phyloP scores from a whole-genome alignment of 2,888 invertebrate species.

The Alloscopus bannaensis region DNA sequence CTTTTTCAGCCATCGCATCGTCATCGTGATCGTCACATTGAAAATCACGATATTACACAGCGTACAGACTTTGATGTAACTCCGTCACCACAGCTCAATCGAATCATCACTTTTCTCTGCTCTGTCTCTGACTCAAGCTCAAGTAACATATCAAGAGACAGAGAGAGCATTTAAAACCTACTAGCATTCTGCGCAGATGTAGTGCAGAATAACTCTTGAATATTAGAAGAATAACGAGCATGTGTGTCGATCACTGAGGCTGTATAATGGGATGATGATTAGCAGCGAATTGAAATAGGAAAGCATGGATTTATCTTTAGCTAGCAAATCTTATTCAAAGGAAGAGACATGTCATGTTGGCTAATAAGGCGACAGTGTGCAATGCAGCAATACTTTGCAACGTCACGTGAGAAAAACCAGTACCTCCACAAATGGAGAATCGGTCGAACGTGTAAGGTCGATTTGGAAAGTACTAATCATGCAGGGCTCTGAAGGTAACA shows the following conservation, averaged over 20 bases:
- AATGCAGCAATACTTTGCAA: neutral
- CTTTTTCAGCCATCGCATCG: constrained; percentile 31
- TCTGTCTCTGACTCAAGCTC: too few species aligned
- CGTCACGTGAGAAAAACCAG: constrained; percentile 18
- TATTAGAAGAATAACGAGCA: too few species aligned
- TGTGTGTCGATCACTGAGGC: too few species aligned
- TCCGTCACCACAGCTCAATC: neutral
- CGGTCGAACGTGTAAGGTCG: constrained; percentile 40
- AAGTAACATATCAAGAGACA: too few species aligned
- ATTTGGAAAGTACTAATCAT: constrained; percentile 38
- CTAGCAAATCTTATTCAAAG: too few species aligned
- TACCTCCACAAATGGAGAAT: constrained; percentile 33
- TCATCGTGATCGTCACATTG: constrained; percentile 27
- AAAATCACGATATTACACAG: too few species aligned
- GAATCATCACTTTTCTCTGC: neutral
- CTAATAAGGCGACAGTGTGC: constrained; percentile 1
- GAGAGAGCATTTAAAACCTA: too few species aligned
- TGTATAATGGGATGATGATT: too few species aligned
- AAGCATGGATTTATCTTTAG: too few species aligned
- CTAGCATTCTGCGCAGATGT: too few species aligned
- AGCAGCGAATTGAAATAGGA: too few species aligned
- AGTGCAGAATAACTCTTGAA: too few species aligned
- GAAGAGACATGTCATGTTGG: constrained; percentile 23
- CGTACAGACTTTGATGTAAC: neutral
- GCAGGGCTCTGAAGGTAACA: neutral